phyloP scores from a whole-genome alignment of 2,797 vertebrate genomes.

The Eremophila alpestris region DNA sequence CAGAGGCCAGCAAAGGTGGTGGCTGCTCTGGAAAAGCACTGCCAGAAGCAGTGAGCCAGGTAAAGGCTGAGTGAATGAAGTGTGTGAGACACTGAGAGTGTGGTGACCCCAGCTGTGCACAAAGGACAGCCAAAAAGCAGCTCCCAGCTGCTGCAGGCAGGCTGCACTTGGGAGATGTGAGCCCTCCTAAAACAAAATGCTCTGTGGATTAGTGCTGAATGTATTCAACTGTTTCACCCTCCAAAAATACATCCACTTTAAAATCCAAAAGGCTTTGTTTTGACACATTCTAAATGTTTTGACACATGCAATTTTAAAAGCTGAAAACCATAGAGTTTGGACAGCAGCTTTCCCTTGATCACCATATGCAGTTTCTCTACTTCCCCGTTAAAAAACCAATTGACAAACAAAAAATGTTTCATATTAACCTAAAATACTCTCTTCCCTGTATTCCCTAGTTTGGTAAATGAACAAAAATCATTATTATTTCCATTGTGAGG shows the following conservation, averaged over 20 bases:
- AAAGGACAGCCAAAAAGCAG: background rate
- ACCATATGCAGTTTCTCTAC: background rate
- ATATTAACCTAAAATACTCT: background rate
- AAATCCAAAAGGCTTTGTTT: background rate
- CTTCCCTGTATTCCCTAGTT: background rate
- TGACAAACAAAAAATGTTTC: background rate
- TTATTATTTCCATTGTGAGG: background rate
- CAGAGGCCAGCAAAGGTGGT: too few relatives aligned
- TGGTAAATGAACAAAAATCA: background rate
- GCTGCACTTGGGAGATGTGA: background rate
- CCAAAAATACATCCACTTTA: background rate
- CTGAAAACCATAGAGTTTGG: background rate
- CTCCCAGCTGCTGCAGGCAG: background rate
- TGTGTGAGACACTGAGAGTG: background rate
- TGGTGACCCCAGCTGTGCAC: background rate
- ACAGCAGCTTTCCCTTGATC: conserved; percentile 12
- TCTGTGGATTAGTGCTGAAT: background rate
- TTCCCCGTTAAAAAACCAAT: background rate
- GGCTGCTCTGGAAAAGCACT: background rate
- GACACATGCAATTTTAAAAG: background rate
- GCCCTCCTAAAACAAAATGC: background rate
- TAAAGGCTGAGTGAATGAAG: background rate
- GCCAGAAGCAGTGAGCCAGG: background rate
- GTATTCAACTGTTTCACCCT: background rate
- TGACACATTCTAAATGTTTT: conserved; percentile 39